These are phyloP conservation scores for Gnathonemus echidnorhynchus DNA, from an alignment of 2,113 vertebrate species.

Conservation along the genomic window DNA sequence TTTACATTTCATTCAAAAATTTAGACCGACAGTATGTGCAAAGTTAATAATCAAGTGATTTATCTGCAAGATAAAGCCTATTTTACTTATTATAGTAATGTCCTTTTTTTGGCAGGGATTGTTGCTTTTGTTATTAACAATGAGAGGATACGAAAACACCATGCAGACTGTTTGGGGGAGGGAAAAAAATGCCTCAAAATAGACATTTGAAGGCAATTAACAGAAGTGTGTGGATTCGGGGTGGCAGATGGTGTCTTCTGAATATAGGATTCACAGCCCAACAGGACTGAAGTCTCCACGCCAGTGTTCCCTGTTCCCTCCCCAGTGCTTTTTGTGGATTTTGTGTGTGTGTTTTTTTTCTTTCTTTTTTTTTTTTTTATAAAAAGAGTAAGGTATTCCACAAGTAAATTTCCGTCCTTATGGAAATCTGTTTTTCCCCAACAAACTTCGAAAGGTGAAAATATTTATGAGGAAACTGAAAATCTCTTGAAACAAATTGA, in stretches of 20 bases:
- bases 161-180: background rate
- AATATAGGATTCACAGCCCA: background rate
- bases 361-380: background rate
- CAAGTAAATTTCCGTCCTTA: background rate
- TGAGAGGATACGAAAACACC: background rate
- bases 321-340: background rate
- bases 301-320: background rate
- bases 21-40: background rate
- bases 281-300: background rate
- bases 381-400: background rate
- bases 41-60: background rate
- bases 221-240: background rate
- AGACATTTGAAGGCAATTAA: background rate
- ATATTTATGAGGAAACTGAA: background rate
- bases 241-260: slow-evolving; percentile 12
- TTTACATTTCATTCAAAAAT: background rate
- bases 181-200: background rate
- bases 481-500: background rate
- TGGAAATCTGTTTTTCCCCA: background rate
- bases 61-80: background rate
- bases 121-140: background rate
- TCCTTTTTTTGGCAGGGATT: background rate
- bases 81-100: background rate
- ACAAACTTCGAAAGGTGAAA: background rate
- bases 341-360: background rate